Evolutionary conservation across 2,113 vertebrate species (phyloP), one percentile per base, ranked within the genome.

Genomic region (Aphyosemion australe): DNA sequence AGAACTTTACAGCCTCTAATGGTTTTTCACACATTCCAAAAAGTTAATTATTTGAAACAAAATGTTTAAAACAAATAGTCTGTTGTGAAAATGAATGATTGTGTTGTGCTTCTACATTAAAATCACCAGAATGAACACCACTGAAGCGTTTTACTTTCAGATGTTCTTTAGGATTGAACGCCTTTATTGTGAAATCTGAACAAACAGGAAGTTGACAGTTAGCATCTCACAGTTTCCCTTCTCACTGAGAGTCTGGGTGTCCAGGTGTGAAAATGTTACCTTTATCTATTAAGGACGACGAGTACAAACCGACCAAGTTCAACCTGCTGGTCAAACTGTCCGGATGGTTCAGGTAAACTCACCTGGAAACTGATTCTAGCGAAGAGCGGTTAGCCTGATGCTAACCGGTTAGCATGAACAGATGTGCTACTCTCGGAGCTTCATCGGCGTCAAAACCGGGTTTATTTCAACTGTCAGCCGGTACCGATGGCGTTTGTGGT

Each of bases 261-360:
- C 2, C 70, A 51, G 58, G 65, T 79, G 72, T 72, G 48, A 94
- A 91, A 74, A 98, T 98, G 97, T 84, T 98, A 87, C 97, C 97
- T 19, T 91, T 97, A 71, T 99, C 96, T 13, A 89, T 96, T 53
- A 97, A 98, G 91, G 97, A 98, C 69, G 96, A 98, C 73, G 96
- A 99, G 69, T 97, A 97, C 81, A 99, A 99, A 76, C 96, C 97
- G 20, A 88, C 94, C 16, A 95, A 94, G 68, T 91, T 95, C 49
- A 96, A 94, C 85, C 90, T 95, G 77, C 62, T 95, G 61, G 73
- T 92, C 80, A 97, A 97, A 88, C 79, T 97, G 52, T 97, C 97
- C 1, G 94, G 97, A 71, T 98, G 97, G 96, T 95, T 98, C 93
- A 94, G 97, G 96, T 97, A 90, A 92, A 47, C 59, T 57, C 60